Percentiles rank a stretch among this genome's conserved stretches.
These are phyloP conservation scores for Antedon mediterranea DNA, from an alignment of 53 echinoderm and acorn worm species.

Conservation along the genomic window DNA sequence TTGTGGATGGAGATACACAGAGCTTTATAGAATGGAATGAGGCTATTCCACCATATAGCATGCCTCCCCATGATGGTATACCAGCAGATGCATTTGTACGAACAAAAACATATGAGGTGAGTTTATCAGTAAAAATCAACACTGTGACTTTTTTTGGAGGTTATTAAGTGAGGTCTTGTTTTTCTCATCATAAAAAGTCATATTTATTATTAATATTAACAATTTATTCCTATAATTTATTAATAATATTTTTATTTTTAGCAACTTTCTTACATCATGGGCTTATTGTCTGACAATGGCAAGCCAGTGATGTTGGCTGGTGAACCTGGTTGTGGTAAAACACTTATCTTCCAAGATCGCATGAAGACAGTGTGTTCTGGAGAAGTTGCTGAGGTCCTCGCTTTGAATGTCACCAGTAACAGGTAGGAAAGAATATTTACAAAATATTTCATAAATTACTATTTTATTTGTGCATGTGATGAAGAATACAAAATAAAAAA, in stretches of 20 bases:
- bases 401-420: slow-evolving; percentile 72
- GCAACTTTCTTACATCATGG: slow-evolving; percentile 88
- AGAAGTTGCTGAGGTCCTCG: slow-evolving; percentile 86
- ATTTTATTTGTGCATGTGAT: too few relatives aligned
- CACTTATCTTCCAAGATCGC: slow-evolving; percentile 84
- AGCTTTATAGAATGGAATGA: slow-evolving; percentile 64
- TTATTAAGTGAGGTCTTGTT: too few relatives aligned
- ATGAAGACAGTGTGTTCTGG: slow-evolving; percentile 95
- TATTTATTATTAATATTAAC: too few relatives aligned
- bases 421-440: slow-evolving; percentile 20
- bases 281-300: slow-evolving; percentile 76
- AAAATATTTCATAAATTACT: too few relatives aligned
- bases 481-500: background rate
- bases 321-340: slow-evolving; percentile 89
- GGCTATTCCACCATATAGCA: slow-evolving; percentile 92
- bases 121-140: background rate
- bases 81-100: slow-evolving; percentile 88
- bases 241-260: slow-evolving; percentile 7
- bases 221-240: background rate
- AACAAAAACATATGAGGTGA: slow-evolving; percentile 77
- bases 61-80: slow-evolving; percentile 98
- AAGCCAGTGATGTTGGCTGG: slow-evolving; percentile 80
- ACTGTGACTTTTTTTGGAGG: too few relatives aligned
- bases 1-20: slow-evolving; percentile 77
- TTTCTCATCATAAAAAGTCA: too few relatives aligned